Evolutionary conservation across 1,140 invertebrate genomes (phyloP), one percentile per base, ranked within the genome.

Genomic region (Anadara kagoshimensis): DNA sequence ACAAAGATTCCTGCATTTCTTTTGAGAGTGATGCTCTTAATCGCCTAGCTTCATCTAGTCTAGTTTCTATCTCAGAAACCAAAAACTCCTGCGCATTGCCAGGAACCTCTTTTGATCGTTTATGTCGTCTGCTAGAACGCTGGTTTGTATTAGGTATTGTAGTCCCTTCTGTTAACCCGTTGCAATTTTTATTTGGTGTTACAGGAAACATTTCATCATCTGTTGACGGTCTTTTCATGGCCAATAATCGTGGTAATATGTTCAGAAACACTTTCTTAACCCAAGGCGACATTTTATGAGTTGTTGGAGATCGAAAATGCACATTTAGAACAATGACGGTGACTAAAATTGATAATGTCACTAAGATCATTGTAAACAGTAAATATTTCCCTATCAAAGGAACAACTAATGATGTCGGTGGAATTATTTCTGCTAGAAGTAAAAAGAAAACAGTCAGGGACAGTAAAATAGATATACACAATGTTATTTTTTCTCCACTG

Each of bases 371-470:
- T 66, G 98, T 98, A 89, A 99, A 99, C 86, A 99, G 92, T 47
- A 99, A 92, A 91, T 99, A 99, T 92, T 99, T 99, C 75, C 98
- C 98, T 66, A 99, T 92, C 20, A 99, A 92, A n/a, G 98, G 98
- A 58, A 99, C 97, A 36, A 99, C 97, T 73, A 99, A 91, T 20
- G 97, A 98, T 43, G 98, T 99, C 8, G 98, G 98, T 16, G 98
- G 98, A 84, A 99, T 99, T 82, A 99, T 98, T 90, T 98, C 97
- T 63, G 98, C 97, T 58, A 99, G 94, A 86, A 99, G 92, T 41
- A 99, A 92, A 91, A 99, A 99, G 92, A 99, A 99, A 92, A 99
- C 98, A 91, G 98, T 98, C 81, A 99, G 94, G 89, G 97, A 98
- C 91, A 99, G 97, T 79, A 99, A 93, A 90, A 99, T 99, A 45